Conservation (phyloP, 2,888 invertebrate genomes). For the Pelosia muscerda region DNA sequence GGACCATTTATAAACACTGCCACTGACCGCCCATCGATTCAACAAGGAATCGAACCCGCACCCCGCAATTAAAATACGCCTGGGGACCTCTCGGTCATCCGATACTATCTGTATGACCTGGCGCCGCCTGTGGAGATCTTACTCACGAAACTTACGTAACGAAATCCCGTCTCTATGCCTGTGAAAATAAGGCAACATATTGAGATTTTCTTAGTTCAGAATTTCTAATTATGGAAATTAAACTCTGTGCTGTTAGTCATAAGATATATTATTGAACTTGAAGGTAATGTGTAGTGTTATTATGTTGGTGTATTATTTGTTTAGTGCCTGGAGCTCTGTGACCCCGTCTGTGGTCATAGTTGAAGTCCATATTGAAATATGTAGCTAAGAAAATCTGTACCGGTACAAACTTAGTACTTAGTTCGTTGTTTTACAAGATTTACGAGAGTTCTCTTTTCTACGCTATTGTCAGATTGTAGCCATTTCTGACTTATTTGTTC, state of each 20-base stretch:
- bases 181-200: constrained; percentile 13
- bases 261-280: constrained; percentile 14
- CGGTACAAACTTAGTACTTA: constrained; percentile 34
- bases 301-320: constrained; percentile 52
- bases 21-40: constrained; percentile 76
- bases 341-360: constrained; percentile 69
- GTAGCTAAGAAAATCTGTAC: constrained; percentile 55
- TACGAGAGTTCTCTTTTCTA: constrained; percentile 23
- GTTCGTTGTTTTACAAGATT: constrained; percentile 27
- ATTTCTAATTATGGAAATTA: neutral
- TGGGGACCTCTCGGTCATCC: constrained; percentile 73
- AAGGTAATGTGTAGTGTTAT: constrained; percentile 16
- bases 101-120: constrained; percentile 75
- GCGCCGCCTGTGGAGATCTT: constrained; percentile 69
- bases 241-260: neutral
- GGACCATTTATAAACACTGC: constrained; percentile 73
- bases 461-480: constrained; percentile 20
- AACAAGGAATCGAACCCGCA: constrained; percentile 69
- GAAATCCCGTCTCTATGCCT: constrained; percentile 22
- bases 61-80: constrained; percentile 80
- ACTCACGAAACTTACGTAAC: constrained; percentile 30
- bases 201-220: neutral
- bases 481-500: constrained; percentile 17
- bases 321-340: constrained; percentile 59
- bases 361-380: constrained; percentile 64